These are phyloP conservation scores for Anorthoa munda DNA, from an alignment of 2,888 invertebrate species.

Conservation along the genomic window DNA sequence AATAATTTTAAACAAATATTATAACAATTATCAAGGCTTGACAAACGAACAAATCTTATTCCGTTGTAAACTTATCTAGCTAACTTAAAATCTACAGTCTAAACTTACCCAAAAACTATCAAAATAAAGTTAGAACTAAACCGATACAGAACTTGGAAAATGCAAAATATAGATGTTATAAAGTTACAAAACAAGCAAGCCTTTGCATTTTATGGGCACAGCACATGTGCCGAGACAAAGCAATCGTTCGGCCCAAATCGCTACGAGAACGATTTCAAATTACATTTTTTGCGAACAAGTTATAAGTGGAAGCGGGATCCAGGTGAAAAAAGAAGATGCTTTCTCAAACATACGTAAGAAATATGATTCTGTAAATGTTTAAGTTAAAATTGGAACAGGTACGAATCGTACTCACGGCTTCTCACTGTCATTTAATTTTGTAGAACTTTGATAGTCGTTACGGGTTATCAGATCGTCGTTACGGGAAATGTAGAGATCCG, in stretches of 20 bases:
- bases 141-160: slow-evolving; percentile 42
- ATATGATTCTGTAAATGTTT: no score
- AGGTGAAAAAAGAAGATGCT: neutral
- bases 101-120: slow-evolving; percentile 46
- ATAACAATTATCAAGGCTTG: neutral
- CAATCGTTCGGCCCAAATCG: slow-evolving; percentile 67
- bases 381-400: no score
- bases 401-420: no score
- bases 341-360: no score
- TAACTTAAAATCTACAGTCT: neutral
- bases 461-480: no score
- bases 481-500: no score
- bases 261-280: slow-evolving; percentile 72
- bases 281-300: slow-evolving; percentile 60
- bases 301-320: slow-evolving; percentile 34
- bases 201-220: slow-evolving; percentile 67
- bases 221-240: slow-evolving; percentile 72
- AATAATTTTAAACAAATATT: neutral
- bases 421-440: no score
- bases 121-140: slow-evolving; percentile 50
- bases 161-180: slow-evolving; percentile 62
- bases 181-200: slow-evolving; percentile 63
- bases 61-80: neutral
- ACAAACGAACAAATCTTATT: neutral
- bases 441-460: no score